Conservation (phyloP, 2,113 vertebrate genomes). For the human (Homo sapiens) region DNA sequence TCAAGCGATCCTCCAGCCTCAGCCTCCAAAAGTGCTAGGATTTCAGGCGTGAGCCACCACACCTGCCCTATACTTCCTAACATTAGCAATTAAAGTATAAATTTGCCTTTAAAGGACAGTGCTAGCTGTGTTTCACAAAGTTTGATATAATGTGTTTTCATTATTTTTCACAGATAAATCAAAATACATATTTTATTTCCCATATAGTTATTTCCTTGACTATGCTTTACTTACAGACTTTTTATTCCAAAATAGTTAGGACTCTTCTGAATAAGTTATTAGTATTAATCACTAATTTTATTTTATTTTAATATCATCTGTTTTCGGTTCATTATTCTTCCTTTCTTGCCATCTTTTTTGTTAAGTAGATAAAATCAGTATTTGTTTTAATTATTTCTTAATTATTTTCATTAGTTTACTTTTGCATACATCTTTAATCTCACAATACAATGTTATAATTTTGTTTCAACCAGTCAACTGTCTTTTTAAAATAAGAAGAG, state of each 20-base stretch:
- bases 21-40: too few species aligned
- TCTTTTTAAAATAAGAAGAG: not conserved
- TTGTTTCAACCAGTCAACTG: not conserved
- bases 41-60: too few species aligned
- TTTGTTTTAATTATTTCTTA: not conserved
- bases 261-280: not conserved
- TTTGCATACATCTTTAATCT: not conserved
- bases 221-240: not conserved
- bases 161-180: not conserved
- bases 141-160: not conserved
- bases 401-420: not conserved
- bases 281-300: not conserved
- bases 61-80: not conserved
- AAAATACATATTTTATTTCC: not conserved
- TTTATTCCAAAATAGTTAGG: not conserved
- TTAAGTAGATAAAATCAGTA: not conserved
- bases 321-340: not conserved
- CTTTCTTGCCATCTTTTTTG: not conserved
- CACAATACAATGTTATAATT: not conserved
- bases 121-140: not conserved
- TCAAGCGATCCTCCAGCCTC: too few species aligned
- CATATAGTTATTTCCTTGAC: not conserved
- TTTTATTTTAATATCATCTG: not conserved
- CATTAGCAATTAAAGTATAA: not conserved
- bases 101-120: not conserved